Evolutionary conservation across 2,888 invertebrate species (phyloP).

Genomic region (Trichopoda pennipes): DNA sequence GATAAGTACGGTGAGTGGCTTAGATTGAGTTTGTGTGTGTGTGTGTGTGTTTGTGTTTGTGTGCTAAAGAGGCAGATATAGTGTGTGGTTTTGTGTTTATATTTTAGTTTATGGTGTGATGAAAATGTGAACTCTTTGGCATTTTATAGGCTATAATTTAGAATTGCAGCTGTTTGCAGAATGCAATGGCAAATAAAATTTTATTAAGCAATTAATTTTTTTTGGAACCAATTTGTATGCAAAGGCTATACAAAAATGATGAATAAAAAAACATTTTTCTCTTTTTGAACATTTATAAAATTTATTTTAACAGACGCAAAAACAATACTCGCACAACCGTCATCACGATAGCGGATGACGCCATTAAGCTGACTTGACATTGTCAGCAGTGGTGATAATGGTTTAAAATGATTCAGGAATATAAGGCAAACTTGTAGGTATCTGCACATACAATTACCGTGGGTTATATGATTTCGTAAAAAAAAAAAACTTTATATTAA

Average conservation of each 20-base stretch:
- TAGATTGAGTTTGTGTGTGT: neutral
- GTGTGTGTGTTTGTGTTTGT: neutral
- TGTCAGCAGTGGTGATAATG: conserved; percentile 13
- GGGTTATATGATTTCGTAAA: neutral
- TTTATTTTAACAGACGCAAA: neutral
- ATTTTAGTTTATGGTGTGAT: conserved; percentile 39
- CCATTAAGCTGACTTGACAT: conserved; percentile 9
- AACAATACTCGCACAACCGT: neutral
- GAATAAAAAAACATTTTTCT: neutral
- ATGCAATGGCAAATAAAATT: conserved; percentile 55
- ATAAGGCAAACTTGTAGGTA: neutral
- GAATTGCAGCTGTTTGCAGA: conserved; percentile 47
- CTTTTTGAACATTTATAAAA: conserved; percentile 10
- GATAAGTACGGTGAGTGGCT: neutral
- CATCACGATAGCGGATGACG: conserved; percentile 8
- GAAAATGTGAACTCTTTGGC: conserved; percentile 54
- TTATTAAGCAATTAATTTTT: conserved; percentile 56
- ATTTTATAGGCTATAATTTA: conserved; percentile 60
- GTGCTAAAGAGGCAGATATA: no score
- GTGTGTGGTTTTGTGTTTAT: conserved; percentile 1
- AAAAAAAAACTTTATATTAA: neutral
- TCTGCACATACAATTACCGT: neutral
- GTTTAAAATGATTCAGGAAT: conserved; percentile 13
- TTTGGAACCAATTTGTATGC: conserved; percentile 48
- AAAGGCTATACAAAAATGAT: conserved; percentile 27